Conservation (phyloP, 2,113 vertebrate species). For the Brachirus orientalis region DNA sequence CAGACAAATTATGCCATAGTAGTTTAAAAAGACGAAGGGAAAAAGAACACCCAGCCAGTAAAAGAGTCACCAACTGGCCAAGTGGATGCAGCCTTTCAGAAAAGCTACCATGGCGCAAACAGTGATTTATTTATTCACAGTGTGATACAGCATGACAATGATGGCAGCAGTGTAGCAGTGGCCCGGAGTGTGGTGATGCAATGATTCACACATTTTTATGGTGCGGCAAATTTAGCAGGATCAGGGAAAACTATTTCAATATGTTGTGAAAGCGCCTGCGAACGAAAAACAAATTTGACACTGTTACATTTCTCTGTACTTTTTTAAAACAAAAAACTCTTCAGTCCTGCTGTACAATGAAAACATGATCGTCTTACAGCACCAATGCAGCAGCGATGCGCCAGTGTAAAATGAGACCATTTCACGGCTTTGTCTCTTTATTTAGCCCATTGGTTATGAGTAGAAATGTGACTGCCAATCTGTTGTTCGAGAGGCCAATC, state of each 20-base stretch:
- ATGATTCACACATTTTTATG: slow-evolving; percentile 10
- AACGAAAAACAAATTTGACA: slow-evolving; percentile 18
- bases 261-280: slow-evolving; percentile 23
- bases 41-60: slow-evolving; percentile 13
- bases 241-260: slow-evolving; percentile 14
- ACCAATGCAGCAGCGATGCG: background rate
- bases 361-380: background rate
- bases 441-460: slow-evolving; percentile 23
- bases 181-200: slow-evolving; percentile 32
- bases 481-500: slow-evolving; percentile 23
- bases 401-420: slow-evolving; percentile 6
- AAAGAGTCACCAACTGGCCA: slow-evolving; percentile 30
- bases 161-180: slow-evolving; percentile 32
- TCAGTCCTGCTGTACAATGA: slow-evolving; percentile 2
- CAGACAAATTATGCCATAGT: slow-evolving; percentile 49
- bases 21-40: background rate
- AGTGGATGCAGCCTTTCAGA: slow-evolving; percentile 28
- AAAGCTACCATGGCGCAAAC: slow-evolving; percentile 35
- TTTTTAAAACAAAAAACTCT: slow-evolving; percentile 16
- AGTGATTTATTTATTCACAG: slow-evolving; percentile 48
- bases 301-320: background rate
- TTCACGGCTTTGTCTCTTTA: slow-evolving; percentile 22
- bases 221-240: slow-evolving; percentile 20
- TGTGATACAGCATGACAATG: slow-evolving; percentile 23
- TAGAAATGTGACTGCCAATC: slow-evolving; percentile 42